Base-by-base conservation (phyloP, 92 coral and sea anemone species). In the Chrysogorgia sp. region DNA sequence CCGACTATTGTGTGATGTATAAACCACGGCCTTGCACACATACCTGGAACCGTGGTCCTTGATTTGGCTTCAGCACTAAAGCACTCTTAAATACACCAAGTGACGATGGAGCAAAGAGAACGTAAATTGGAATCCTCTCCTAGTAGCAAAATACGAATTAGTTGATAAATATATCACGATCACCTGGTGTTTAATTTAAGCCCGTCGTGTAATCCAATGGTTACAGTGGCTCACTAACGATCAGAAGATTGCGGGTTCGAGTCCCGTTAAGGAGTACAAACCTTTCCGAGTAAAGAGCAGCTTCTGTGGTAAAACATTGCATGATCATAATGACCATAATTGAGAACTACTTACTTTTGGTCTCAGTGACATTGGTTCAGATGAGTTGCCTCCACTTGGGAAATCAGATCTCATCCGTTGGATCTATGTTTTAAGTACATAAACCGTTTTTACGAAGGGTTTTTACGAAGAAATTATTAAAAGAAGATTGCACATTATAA, bases 51-150 rank as follows among this genome's bases (percentile, higher is more conserved):
- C 79, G 64, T 22, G 79, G 79, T 13, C 79, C 79, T 3, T 22
- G 79, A 17, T 52, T 65, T 2, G 63, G 79, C 8, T 72, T 72
- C 2, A 72, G 65, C 12, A 96, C 88, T 71, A 96, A 85, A 28
- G 99, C 90, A 72, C 99, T 89, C 47, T 93, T 92, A 34, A 96
- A 89, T 24, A 96, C 87, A 7, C 99, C 97, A 77, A 91, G 83
- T 19, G 96, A 89, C 12, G 97, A 90, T 7, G 99, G 99, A 29
- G 99, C 91, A 76, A 91, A 96, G 29, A 92, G 63, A 24, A 96
- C 86, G 69, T 96, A 96, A 26, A 96, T 92, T 57, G 92, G 91
- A 14, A 96, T 89, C 64, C 90, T 93, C 64, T 96, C 96, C 99
- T 96, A 86, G 37, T n/a, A n/a, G n/a, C n/a, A n/a, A n/a, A n/a